Conservation (phyloP, 2,888 invertebrate species). For the Drosophila flavopinicola region DNA sequence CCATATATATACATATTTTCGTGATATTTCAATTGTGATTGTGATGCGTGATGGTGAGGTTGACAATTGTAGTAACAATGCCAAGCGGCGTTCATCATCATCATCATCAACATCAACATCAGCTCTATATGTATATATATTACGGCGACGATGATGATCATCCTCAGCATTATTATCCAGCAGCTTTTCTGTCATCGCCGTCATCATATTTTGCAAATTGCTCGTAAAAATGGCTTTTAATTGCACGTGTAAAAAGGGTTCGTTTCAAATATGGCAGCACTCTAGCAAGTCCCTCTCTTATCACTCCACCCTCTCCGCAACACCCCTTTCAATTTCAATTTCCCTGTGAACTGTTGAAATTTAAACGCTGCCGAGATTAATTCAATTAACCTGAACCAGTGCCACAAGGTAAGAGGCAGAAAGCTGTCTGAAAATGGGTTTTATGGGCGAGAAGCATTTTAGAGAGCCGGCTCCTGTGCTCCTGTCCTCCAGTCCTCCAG, state of each 20-base stretch:
- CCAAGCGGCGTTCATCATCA: slow-evolving; percentile 39
- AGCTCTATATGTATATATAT: background rate
- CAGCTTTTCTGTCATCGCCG: slow-evolving; percentile 48
- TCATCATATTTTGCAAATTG: slow-evolving; percentile 71
- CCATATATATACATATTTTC: slow-evolving; percentile 13
- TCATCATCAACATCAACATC: slow-evolving; percentile 1
- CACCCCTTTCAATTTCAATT: background rate
- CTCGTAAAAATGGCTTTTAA: slow-evolving; percentile 75
- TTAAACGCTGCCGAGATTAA: slow-evolving; percentile 67
- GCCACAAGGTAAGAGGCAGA: slow-evolving; percentile 29
- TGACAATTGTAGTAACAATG: slow-evolving; percentile 60
- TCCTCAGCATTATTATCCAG: slow-evolving; percentile 22
- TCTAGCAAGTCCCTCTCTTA: slow-evolving; percentile 2
- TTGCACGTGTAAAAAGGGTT: slow-evolving; percentile 74
- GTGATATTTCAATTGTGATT: slow-evolving; percentile 48
- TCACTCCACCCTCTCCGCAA: too few relatives aligned
- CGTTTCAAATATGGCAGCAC: slow-evolving; percentile 48
- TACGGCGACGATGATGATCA: slow-evolving; percentile 13
- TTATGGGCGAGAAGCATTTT: slow-evolving; percentile 48
- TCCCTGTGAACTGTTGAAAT: slow-evolving; percentile 48
- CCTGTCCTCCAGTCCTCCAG: slow-evolving; percentile 1
- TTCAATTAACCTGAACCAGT: slow-evolving; percentile 69
- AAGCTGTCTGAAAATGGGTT: slow-evolving; percentile 37
- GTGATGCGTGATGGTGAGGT: slow-evolving; percentile 20
- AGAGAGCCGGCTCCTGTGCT: slow-evolving; percentile 31